Evolutionary conservation across 2,113 vertebrate species (phyloP).

Genomic region (Turdus rufiventris): DNA sequence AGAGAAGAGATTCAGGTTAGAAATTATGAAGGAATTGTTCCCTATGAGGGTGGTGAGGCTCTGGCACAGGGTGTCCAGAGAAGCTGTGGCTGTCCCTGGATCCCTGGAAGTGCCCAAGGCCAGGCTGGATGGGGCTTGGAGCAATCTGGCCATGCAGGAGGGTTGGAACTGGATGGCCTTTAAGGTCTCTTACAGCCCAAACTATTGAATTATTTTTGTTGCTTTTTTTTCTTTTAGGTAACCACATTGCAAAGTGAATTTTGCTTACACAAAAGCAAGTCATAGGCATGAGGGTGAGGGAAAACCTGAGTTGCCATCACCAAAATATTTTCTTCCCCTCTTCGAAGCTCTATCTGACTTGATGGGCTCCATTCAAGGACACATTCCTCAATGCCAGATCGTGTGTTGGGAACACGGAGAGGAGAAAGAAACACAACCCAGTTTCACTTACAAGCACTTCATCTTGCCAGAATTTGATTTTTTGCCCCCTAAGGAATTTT

Average conservation of each 20-base stretch:
- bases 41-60: not conserved
- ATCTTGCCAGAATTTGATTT: not conserved
- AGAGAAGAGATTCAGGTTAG: not conserved
- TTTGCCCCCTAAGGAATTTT: not conserved
- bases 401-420: not conserved
- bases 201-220: not conserved
- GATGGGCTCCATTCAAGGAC: not conserved
- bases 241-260: not conserved
- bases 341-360: not conserved
- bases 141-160: not conserved
- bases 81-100: not conserved
- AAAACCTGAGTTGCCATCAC: not conserved
- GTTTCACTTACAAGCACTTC: not conserved
- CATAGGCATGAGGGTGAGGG: not conserved
- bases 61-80: not conserved
- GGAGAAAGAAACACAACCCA: not conserved
- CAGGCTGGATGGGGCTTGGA: not conserved
- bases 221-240: not conserved
- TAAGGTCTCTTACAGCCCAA: not conserved
- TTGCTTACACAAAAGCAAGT: not conserved
- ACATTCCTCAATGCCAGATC: not conserved
- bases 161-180: not conserved
- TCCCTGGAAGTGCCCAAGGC: not conserved
- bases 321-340: not conserved
- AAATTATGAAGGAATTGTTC: accelerated